phyloP scores from a whole-genome alignment of 2,113 vertebrate genomes.

The Malurus melanocephalus region DNA sequence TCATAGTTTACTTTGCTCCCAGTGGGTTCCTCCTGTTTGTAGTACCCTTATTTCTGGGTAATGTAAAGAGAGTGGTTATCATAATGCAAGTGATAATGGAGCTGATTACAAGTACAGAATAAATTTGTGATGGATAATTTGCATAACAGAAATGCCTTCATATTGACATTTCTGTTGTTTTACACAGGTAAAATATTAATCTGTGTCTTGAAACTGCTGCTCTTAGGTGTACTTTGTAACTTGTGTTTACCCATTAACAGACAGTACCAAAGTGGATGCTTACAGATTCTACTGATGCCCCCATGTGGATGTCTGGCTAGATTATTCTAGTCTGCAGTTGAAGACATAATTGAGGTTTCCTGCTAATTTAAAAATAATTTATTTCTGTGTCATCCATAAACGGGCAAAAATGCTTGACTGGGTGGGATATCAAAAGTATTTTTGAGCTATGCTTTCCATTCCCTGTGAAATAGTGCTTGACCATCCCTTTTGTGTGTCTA shows the following conservation, averaged over 20 bases:
- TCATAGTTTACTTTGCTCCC: not conserved
- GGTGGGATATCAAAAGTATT: not conserved
- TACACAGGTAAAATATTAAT: not conserved
- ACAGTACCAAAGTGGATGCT: not conserved
- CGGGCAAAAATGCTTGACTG: not conserved
- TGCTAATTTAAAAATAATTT: not conserved
- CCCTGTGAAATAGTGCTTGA: not conserved
- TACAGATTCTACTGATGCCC: constrained; percentile 18
- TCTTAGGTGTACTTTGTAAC: not conserved
- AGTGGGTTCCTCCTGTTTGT: not conserved
- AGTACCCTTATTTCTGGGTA: not conserved
- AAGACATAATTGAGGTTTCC: not conserved
- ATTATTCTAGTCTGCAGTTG: not conserved
- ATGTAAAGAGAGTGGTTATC: not conserved
- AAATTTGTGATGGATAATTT: not conserved
- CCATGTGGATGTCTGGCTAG: constrained; percentile 12
- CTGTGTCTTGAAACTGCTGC: not conserved
- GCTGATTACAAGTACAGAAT: not conserved
- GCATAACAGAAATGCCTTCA: not conserved
- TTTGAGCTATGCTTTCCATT: not conserved
- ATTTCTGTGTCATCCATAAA: not conserved
- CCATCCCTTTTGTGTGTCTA: not conserved
- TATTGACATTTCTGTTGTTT: not conserved
- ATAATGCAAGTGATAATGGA: not conserved
- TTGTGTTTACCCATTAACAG: not conserved